Conservation (phyloP, 2,797 vertebrate species). For the Gobionotothen gibberifrons region DNA sequence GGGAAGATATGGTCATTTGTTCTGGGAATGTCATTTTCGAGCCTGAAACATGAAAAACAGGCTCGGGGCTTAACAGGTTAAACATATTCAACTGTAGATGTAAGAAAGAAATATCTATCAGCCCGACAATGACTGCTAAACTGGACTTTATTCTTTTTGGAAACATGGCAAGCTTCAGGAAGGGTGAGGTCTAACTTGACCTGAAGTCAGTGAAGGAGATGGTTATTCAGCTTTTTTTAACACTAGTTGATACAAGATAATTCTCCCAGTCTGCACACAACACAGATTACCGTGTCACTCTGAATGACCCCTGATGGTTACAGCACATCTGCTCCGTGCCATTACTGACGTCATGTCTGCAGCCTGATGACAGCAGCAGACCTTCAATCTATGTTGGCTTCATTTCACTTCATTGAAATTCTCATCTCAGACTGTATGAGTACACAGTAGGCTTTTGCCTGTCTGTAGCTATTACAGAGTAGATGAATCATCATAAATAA, state of each 20-base stretch:
- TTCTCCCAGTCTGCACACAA: neutral
- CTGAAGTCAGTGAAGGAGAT: neutral
- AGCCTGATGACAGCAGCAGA: constrained; percentile 14
- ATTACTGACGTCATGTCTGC: constrained; percentile 2
- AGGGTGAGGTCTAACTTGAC: too few species aligned
- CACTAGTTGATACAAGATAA: neutral
- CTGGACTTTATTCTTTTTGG: too few species aligned
- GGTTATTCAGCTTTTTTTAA: neutral
- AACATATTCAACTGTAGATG: too few species aligned
- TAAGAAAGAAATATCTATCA: too few species aligned
- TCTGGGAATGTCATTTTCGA: too few species aligned
- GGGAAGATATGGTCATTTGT: too few species aligned
- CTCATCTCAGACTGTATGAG: constrained; percentile 13
- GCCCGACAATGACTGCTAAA: too few species aligned
- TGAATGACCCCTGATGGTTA: neutral
- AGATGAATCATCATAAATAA: constrained; percentile 29
- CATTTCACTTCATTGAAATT: constrained; percentile 27
- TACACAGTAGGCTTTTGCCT: neutral
- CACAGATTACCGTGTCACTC: neutral
- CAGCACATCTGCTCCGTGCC: constrained; percentile 5
- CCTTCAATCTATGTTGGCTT: constrained; percentile 24
- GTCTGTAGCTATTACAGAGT: neutral
- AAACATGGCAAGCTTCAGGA: too few species aligned
- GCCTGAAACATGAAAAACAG: too few species aligned
- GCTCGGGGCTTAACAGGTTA: too few species aligned